phyloP scores from a whole-genome alignment of 2,888 invertebrate genomes.

The Drosophila lutescens region DNA sequence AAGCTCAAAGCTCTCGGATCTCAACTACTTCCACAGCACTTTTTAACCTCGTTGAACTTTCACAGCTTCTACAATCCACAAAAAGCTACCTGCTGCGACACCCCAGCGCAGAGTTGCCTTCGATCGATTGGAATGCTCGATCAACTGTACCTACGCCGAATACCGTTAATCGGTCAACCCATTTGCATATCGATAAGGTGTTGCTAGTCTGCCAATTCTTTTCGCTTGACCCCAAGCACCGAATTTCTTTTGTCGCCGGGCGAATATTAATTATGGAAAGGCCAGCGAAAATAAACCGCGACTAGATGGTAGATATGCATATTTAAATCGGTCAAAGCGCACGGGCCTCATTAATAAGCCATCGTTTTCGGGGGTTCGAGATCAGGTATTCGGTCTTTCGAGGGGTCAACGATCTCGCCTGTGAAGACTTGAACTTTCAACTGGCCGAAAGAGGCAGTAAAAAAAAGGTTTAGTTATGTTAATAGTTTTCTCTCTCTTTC shows the following conservation, averaged over 20 bases:
- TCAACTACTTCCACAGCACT: too few relatives aligned
- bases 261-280: conserved; percentile 18
- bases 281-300: conserved; percentile 5
- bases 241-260: neutral
- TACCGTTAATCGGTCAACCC: conserved; percentile 34
- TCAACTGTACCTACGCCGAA: conserved; percentile 21
- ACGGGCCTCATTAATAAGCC: conserved; percentile 51
- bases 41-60: neutral
- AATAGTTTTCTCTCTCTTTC: conserved; percentile 20
- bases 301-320: neutral
- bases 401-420: conserved; percentile 53
- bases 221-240: conserved; percentile 13
- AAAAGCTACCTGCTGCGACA: conserved; percentile 8
- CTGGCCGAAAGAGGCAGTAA: conserved; percentile 12
- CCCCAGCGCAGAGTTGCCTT: neutral
- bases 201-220: neutral
- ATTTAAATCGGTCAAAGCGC: conserved; percentile 62
- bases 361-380: conserved; percentile 1
- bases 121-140: conserved; percentile 11
- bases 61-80: neutral
- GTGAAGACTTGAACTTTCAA: conserved; percentile 34
- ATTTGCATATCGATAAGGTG: neutral
- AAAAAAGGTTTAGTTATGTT: conserved; percentile 17
- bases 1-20: neutral
- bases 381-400: conserved; percentile 1